phyloP scores from a whole-genome alignment of 2,888 invertebrate genomes.

The Calameuta pallipes region DNA sequence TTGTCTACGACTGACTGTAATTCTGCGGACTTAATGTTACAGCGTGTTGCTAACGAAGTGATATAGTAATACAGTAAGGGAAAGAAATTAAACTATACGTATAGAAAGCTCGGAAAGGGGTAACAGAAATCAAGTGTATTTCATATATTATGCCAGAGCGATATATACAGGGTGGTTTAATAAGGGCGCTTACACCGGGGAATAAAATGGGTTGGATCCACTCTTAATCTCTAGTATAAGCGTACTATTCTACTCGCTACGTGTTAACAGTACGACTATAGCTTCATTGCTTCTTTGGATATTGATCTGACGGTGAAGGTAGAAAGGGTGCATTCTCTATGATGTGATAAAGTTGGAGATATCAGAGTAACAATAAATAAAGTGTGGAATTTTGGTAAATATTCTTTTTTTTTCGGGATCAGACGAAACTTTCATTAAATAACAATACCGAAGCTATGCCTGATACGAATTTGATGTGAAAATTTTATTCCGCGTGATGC shows the following conservation, averaged over 20 bases:
- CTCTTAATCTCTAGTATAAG: neutral
- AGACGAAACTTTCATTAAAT: constrained; percentile 28
- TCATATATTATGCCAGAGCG: constrained; percentile 14
- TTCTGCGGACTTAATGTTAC: constrained; percentile 11
- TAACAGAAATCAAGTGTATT: constrained; percentile 22
- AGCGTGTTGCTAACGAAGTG: constrained; percentile 18
- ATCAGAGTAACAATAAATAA: constrained; percentile 21
- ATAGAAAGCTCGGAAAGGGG: constrained; percentile 17
- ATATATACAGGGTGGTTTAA: constrained; percentile 11
- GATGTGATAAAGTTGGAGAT: neutral
- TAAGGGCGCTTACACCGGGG: neutral
- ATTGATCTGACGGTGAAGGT: neutral
- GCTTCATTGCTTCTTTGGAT: neutral
- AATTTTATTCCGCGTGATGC: neutral
- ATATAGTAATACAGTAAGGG: constrained; percentile 26
- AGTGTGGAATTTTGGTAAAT: constrained; percentile 27
- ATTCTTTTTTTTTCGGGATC: constrained; percentile 25
- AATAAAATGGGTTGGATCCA: neutral
- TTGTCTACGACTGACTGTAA: constrained; percentile 6
- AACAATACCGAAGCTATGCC: constrained; percentile 21
- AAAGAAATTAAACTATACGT: constrained; percentile 20
- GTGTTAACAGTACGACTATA: neutral
- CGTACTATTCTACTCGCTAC: neutral
- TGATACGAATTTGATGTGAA: constrained; percentile 12
- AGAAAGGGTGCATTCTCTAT: neutral